Base-by-base conservation (phyloP, 2,888 invertebrate species). In the Dolomedes plantarius region DNA sequence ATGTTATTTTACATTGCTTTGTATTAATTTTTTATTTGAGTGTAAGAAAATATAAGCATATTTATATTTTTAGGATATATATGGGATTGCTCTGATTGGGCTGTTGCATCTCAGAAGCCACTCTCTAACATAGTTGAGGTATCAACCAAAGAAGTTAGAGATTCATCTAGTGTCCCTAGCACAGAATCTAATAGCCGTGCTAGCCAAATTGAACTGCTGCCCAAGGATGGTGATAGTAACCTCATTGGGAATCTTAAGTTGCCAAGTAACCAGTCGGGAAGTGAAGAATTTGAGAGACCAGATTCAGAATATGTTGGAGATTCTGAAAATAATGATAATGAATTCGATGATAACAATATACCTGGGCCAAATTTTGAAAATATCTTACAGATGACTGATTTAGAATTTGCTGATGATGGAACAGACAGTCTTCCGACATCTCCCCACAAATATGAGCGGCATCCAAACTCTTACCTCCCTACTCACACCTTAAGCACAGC, bases 21-120 rank as follows among this genome's bases (percentile, higher is more conserved):
- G n/a, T n/a, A n/a, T n/a, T n/a, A n/a, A n/a, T n/a, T n/a, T n/a
- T n/a, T n/a, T n/a, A n/a, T n/a, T n/a, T n/a, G n/a, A n/a, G n/a
- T n/a, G n/a, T n/a, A n/a, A n/a, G n/a, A n/a, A n/a, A n/a, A n/a
- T n/a, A n/a, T n/a, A n/a, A n/a, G n/a, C n/a, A n/a, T n/a, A n/a
- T n/a, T n/a, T n/a, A n/a, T n/a, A n/a, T n/a, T 75, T 92, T 89
- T 91, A 95, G 95, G 94, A 91, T 98, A 98, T 93, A 97, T 98
- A 93, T 98, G 98, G 98, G 98, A 98, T 93, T 97, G 97, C 92
- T 97, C 97, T 87, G 98, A 98, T 93, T 98, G 97, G 97, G 95
- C 94, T 87, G 94, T 94, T 88, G 76, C 73, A 41, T 94, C 94
- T 90, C 95, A 95, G 91, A 96, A 96, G 91, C 95, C 95, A 89